Base-by-base conservation (phyloP, 2,113 vertebrate species). In the Phycodurus eques region DNA sequence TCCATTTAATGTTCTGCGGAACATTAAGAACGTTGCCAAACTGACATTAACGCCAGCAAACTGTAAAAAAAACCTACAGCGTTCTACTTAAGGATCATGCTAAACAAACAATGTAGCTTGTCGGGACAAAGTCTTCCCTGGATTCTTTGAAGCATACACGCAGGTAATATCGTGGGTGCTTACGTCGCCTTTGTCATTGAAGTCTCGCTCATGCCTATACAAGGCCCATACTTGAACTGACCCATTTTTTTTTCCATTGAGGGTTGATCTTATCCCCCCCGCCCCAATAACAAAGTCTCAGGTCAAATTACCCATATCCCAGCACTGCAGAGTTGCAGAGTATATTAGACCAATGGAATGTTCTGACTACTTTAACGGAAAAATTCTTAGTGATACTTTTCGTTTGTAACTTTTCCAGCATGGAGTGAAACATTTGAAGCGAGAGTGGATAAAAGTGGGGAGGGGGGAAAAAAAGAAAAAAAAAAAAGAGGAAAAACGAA, bases 251-350 rank as follows among this genome's bases (percentile, higher is more conserved):
- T 80, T 39, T 39, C 83, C 81, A 74, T 14, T 54, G 71, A 83
- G 74, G 73, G 56, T 77, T 67, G 72, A 76, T 84, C 74, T 68
- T 70, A 75, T 82, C 74, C 78, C 65, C 68, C 49, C 68, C 44
- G 0, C 65, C 68, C 51, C 67, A 56, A 68, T 67, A 75, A 87
- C 80, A 89, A 86, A 87, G 80, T 68, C 44, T 44, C 44, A 78
- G 67, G 85, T 85, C 77, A 78, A 86, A 90, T 88, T 88, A 86
- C 85, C 62, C 83, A 80, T 77, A 74, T 75, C 68, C 77, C 44
- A 71, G 73, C 27, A 54, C 80, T 83, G 60, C 33, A 11, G 61
- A 65, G 70, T 47, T 80, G 78, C 83, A 75, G 71, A 57, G 20
- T 56, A 56, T 56, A 10, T 83, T 73, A 63, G 56, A 79, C 79